Percentiles rank a stretch among this genome's conserved stretches.
Conservation (phyloP, 2,888 invertebrate species). For the Esperia sulphurella region DNA sequence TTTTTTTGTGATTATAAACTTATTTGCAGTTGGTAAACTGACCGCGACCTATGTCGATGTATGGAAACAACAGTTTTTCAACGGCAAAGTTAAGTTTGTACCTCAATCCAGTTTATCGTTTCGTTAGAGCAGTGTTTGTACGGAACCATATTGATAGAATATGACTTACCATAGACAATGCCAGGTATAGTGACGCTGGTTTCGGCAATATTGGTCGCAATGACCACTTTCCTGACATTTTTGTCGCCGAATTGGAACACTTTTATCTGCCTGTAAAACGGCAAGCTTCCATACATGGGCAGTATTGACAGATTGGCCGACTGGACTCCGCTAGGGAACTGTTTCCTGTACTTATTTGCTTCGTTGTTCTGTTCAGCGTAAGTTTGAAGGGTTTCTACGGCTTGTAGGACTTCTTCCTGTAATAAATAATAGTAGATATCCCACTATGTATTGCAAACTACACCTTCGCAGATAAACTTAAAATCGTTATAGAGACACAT, state of each 20-base stretch:
- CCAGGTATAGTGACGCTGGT: slow-evolving; percentile 97
- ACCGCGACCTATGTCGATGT: too few species aligned
- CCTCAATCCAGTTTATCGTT: too few species aligned
- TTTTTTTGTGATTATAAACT: too few species aligned
- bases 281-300: slow-evolving; percentile 96
- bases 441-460: background rate
- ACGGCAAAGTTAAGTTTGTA: too few species aligned
- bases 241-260: slow-evolving; percentile 87
- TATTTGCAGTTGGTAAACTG: too few species aligned
- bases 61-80: too few species aligned
- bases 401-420: slow-evolving; percentile 93
- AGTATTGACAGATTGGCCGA: slow-evolving; percentile 81
- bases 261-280: slow-evolving; percentile 59
- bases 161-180: slow-evolving; percentile 89
- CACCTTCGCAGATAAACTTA: too few species aligned
- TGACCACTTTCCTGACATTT: slow-evolving; percentile 90
- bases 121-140: too few species aligned
- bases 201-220: slow-evolving; percentile 98
- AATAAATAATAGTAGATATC: slow-evolving; percentile 10
- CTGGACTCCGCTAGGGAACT: slow-evolving; percentile 52
- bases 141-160: too few species aligned
- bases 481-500: slow-evolving; percentile 7
- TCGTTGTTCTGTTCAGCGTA: slow-evolving; percentile 75
- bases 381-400: slow-evolving; percentile 81
- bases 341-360: slow-evolving; percentile 63